These are phyloP conservation scores for Cosmia pyralina DNA, from an alignment of 2,888 invertebrate genomes.

Conservation along the genomic window DNA sequence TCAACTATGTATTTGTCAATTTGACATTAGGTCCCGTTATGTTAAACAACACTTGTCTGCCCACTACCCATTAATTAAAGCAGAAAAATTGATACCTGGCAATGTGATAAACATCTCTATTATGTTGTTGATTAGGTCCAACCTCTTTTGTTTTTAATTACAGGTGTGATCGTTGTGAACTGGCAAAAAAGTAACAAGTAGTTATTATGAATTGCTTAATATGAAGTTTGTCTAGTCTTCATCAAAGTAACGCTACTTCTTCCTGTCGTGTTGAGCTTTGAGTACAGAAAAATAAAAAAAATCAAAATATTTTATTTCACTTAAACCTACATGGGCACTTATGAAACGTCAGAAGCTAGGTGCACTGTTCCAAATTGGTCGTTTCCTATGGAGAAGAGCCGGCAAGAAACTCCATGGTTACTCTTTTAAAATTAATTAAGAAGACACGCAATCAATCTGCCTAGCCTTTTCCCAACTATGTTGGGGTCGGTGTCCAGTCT, in stretches of 20 bases:
- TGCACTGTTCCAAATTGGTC: too few species aligned
- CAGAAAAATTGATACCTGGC: constrained; percentile 57
- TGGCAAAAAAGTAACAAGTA: constrained; percentile 25
- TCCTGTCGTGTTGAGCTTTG: too few species aligned
- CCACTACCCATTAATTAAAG: constrained; percentile 43
- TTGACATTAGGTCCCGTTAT: constrained; percentile 48
- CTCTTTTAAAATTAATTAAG: too few species aligned
- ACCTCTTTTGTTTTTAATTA: constrained; percentile 48
- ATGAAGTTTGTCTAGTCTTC: not conserved
- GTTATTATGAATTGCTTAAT: not conserved
- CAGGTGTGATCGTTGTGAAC: not conserved
- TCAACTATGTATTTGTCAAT: constrained; percentile 25
- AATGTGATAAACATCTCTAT: constrained; percentile 51
- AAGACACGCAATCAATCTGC: too few species aligned
- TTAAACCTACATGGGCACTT: too few species aligned
- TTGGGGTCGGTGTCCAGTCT: too few species aligned
- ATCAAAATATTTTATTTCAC: too few species aligned
- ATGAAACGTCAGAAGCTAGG: too few species aligned
- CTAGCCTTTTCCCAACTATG: too few species aligned
- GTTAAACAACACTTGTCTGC: constrained; percentile 8
- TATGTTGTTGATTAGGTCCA: constrained; percentile 25
- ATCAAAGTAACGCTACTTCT: not conserved
- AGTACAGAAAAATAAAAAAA: too few species aligned
- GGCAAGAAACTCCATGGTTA: too few species aligned
- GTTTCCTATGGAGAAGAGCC: too few species aligned